Evolutionary conservation across 1,140 invertebrate genomes (phyloP).

Genomic region (Macrosteles quadrilineatus): DNA sequence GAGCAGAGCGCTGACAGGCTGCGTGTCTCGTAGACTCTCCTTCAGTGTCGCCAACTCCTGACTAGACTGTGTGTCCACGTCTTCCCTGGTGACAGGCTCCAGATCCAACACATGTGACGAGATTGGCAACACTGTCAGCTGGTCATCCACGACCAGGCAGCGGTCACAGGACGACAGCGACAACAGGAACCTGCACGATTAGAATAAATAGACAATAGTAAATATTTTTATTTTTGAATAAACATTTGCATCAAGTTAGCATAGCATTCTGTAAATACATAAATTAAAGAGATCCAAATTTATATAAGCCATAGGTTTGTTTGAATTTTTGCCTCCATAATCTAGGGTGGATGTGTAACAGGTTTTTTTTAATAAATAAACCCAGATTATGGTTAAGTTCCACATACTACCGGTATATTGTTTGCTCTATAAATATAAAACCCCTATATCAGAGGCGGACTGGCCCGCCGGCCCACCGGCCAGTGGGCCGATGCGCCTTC

Average conservation of each 20-base stretch:
- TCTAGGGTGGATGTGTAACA: too few species aligned
- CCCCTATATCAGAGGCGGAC: too few species aligned
- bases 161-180: slow-evolving; percentile 85
- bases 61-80: slow-evolving; percentile 51
- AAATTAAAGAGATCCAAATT: too few species aligned
- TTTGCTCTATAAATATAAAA: too few species aligned
- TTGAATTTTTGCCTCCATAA: too few species aligned
- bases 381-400: too few species aligned
- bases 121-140: slow-evolving; percentile 88
- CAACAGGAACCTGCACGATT: slow-evolving; percentile 80
- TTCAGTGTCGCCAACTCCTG: slow-evolving; percentile 70
- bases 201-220: slow-evolving; percentile 18
- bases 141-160: slow-evolving; percentile 93
- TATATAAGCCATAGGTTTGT: too few species aligned
- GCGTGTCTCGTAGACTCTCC: slow-evolving; percentile 79
- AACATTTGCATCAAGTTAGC: not conserved
- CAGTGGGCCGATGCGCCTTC: too few species aligned
- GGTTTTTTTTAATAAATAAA: too few species aligned
- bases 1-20: slow-evolving; percentile 87
- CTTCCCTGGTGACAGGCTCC: slow-evolving; percentile 60
- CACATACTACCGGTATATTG: too few species aligned
- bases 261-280: not conserved
- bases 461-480: too few species aligned
- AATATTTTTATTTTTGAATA: not conserved
- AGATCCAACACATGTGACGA: slow-evolving; percentile 86